Conservation (phyloP, 2,888 invertebrate genomes). For the Oxyscelio sp. region DNA sequence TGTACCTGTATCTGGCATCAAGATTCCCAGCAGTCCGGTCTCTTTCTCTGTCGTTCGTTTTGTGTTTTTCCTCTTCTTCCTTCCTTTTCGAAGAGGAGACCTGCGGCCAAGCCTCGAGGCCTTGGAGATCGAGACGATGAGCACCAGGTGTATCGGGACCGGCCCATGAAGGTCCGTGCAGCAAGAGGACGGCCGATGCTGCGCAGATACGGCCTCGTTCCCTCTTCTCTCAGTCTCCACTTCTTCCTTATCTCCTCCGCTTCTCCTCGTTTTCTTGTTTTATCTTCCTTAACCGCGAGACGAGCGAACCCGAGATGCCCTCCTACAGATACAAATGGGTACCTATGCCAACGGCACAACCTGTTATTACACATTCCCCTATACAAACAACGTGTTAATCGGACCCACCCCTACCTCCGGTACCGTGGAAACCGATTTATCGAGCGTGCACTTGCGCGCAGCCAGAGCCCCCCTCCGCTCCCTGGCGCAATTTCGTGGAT, state of each 20-base stretch:
- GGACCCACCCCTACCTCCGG: conserved; percentile 80
- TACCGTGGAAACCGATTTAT: conserved; percentile 79
- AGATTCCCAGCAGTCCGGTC: conserved; percentile 68
- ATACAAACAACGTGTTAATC: conserved; percentile 89
- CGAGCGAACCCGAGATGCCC: conserved; percentile 84
- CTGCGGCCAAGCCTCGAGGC: conserved; percentile 77
- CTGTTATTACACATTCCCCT: conserved; percentile 88
- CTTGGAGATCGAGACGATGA: conserved; percentile 82
- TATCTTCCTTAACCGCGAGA: conserved; percentile 73
- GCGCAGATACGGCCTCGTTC: conserved; percentile 79
- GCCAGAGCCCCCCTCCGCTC: conserved; percentile 23
- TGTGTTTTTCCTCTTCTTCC: conserved; percentile 38
- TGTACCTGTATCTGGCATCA: conserved; percentile 69
- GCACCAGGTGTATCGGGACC: conserved; percentile 84
- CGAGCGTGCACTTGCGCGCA: conserved; percentile 46
- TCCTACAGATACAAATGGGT: conserved; percentile 86
- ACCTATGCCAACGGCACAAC: conserved; percentile 87
- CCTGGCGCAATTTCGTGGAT: conserved; percentile 66
- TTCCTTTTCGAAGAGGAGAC: conserved; percentile 41
- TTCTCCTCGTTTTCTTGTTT: conserved; percentile 70
- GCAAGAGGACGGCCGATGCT: conserved; percentile 81
- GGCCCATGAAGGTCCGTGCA: conserved; percentile 77
- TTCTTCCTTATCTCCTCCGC: conserved; percentile 57
- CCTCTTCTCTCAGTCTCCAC: conserved; percentile 42
- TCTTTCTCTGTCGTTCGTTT: conserved; percentile 27